Evolutionary conservation across 2,797 vertebrate species (phyloP), one percentile per base, ranked within the genome.

Genomic region (Xyrichtys novacula): DNA sequence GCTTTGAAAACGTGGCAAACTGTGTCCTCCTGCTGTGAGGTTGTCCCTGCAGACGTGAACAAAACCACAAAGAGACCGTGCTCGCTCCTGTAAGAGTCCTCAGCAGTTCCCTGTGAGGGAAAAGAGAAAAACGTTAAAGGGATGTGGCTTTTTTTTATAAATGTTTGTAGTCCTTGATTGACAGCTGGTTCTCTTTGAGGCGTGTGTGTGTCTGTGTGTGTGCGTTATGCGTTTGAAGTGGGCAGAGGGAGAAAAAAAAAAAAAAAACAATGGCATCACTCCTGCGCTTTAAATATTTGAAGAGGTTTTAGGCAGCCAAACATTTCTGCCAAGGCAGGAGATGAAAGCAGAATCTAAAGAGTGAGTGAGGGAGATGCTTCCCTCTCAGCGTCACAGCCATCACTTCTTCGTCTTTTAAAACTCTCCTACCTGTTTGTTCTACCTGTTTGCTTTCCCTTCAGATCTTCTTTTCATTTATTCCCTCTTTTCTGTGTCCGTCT

Each of bases 221-320:
- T 46, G 22, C 25, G 22, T 50, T 15, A 23, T 46, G 56, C 48
- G 63, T 85, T 85, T 83, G 79, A 88, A 85, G 84, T 70, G 78
- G 79, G 66, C 73, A 75, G 23, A 69, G 58, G 73, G 48, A 66
- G n/a, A n/a, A n/a, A n/a, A n/a, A n/a, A n/a, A n/a, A n/a, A 52
- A 76, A 83, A 46, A 47, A 49, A 49, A 74, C 80, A 73, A 76
- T 80, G 57, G 73, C 78, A 68, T 63, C 70, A 83, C 73, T 84
- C 67, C 65, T 66, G 69, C 54, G 69, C 63, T 73, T 85, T 67
- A 76, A 83, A 88, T 86, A 85, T 90, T 86, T 88, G 59, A 87
- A 83, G 64, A 84, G 71, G 81, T 62, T 91, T 85, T 58, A 81
- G 82, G 66, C 56, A 78, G 62, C 70, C 60, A 65, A 76, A 71